A percentile compares a stretch with the other conserved stretches of the same genome.
phyloP scores from a whole-genome alignment of 2,797 vertebrate species.

The Sebastes cheni region DNA sequence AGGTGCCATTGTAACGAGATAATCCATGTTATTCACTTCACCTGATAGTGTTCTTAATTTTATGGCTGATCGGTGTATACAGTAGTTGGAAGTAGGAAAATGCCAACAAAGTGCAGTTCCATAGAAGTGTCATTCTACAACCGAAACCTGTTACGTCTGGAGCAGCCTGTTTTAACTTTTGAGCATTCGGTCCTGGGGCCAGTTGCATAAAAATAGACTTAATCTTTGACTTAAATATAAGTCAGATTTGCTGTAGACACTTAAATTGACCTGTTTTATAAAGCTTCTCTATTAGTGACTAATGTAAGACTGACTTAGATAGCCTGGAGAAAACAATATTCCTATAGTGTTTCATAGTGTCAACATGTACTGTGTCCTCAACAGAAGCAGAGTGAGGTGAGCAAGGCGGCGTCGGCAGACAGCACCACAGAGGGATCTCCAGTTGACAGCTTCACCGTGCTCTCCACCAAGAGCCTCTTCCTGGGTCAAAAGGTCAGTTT shows the following conservation, averaged over 20 bases:
- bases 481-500: conserved; percentile 96
- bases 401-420: conserved; percentile 93
- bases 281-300: no score
- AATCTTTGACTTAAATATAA: no score
- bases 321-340: background rate
- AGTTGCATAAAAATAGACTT: no score
- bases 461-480: conserved; percentile 98
- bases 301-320: no score
- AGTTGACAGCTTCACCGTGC: conserved; percentile 92
- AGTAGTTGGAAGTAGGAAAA: background rate
- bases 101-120: background rate
- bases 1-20: no score
- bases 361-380: background rate
- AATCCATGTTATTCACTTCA: no score
- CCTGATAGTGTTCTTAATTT: no score
- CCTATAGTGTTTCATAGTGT: background rate
- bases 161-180: no score
- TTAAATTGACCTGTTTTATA: no score
- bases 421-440: conserved; percentile 93
- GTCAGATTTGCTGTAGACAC: no score
- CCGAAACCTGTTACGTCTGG: background rate
- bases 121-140: background rate
- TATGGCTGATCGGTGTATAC: background rate
- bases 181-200: no score
- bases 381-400: conserved; percentile 93